Percentiles rank a stretch among this genome's conserved stretches.
These are phyloP conservation scores for Drosophila gaucha DNA, from an alignment of 2,888 invertebrate species.

Conservation along the genomic window DNA sequence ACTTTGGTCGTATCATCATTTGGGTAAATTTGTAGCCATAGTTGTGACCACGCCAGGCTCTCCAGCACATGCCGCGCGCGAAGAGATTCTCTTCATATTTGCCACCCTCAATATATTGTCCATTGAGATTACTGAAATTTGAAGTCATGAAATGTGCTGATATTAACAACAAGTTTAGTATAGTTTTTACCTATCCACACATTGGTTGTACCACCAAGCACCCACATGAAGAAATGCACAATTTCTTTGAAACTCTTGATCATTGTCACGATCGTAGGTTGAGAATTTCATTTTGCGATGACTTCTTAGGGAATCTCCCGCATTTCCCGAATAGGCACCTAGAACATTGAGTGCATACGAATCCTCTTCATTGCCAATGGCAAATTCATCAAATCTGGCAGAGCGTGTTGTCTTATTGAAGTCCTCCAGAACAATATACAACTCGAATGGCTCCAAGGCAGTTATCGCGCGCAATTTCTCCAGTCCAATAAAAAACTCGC, in stretches of 20 bases:
- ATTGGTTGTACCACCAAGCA: slow-evolving; percentile 91
- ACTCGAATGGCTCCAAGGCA: slow-evolving; percentile 85
- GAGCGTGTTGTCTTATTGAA: slow-evolving; percentile 86
- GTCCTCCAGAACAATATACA: slow-evolving; percentile 88
- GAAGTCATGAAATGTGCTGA: no score
- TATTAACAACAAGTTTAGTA: no score
- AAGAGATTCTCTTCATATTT: slow-evolving; percentile 83
- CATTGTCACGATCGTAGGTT: slow-evolving; percentile 88
- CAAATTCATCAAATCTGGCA: slow-evolving; percentile 88
- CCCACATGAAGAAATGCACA: slow-evolving; percentile 89
- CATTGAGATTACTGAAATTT: slow-evolving; percentile 88
- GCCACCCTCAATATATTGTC: slow-evolving; percentile 82
- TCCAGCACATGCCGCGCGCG: slow-evolving; percentile 89
- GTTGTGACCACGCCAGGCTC: slow-evolving; percentile 88
- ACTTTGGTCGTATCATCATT: slow-evolving; percentile 87
- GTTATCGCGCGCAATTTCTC: slow-evolving; percentile 87
- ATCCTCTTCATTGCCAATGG: slow-evolving; percentile 88
- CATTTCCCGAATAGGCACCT: slow-evolving; percentile 87
- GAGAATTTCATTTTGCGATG: slow-evolving; percentile 90
- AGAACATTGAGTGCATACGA: slow-evolving; percentile 88
- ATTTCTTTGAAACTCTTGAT: slow-evolving; percentile 87
- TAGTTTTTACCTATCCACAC: slow-evolving; percentile 86
- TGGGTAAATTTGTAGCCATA: slow-evolving; percentile 87
- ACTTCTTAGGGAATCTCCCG: slow-evolving; percentile 89
- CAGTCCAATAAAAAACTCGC: slow-evolving; percentile 90